Percentiles rank a stretch among this genome's conserved stretches.
These are phyloP conservation scores for Nesoenas mayeri DNA, from an alignment of 2,113 vertebrate species.

Conservation along the genomic window DNA sequence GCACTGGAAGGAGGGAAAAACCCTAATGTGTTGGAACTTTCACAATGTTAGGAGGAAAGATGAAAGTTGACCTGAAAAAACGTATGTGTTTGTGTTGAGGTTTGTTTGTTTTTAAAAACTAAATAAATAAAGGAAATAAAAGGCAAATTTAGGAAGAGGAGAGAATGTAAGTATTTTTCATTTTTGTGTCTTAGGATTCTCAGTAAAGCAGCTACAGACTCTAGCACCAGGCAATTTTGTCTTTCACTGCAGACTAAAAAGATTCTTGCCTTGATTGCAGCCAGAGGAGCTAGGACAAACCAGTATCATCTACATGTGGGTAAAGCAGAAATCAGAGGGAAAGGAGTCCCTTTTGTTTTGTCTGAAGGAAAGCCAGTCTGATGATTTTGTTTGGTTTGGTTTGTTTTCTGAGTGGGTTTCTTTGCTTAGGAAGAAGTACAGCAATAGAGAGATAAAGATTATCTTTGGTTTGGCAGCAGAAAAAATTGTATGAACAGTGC, in stretches of 20 bases:
- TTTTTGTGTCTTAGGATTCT: not conserved
- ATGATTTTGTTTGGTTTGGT: not conserved
- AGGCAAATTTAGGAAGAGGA: not conserved
- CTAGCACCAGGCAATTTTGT: not conserved
- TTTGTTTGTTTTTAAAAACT: not conserved
- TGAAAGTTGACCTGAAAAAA: not conserved
- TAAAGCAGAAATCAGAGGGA: not conserved
- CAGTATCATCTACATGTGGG: not conserved
- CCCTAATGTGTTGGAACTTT: not conserved
- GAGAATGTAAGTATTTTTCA: not conserved
- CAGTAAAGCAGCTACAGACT: not conserved
- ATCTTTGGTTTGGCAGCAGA: not conserved
- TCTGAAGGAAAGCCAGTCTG: not conserved
- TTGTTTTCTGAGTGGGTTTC: not conserved
- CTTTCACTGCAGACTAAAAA: not conserved
- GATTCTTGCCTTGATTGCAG: not conserved
- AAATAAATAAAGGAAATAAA: not conserved
- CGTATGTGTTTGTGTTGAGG: accelerated
- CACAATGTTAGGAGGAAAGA: not conserved
- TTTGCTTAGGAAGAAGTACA: not conserved
- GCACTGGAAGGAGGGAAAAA: not conserved
- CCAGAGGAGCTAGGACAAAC: not conserved
- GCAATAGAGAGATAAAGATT: not conserved
- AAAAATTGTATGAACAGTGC: not conserved
- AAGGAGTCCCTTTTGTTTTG: not conserved